phyloP scores from a whole-genome alignment of 2,797 vertebrate species.

The Oreortyx pictus region DNA sequence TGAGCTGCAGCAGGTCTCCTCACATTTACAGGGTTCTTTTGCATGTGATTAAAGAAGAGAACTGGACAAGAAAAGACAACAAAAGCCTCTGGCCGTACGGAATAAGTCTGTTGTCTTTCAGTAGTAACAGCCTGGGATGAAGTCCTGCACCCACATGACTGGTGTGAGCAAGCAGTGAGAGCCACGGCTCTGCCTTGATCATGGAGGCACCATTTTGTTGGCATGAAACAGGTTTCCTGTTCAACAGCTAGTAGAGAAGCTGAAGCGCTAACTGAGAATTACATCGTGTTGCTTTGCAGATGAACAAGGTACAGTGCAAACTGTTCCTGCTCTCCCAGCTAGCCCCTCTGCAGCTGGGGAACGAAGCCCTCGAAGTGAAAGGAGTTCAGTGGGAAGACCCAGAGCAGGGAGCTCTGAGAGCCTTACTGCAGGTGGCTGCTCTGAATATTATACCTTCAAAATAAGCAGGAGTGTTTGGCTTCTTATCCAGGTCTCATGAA shows the following conservation, averaged over 20 bases:
- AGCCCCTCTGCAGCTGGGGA: neutral
- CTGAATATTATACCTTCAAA: neutral
- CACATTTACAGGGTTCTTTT: neutral
- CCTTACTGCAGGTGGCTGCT: neutral
- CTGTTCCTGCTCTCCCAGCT: fast-evolving
- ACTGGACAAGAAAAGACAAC: neutral
- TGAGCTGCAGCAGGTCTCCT: neutral
- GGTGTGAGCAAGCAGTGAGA: neutral
- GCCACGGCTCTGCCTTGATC: neutral
- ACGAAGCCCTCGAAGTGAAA: slow-evolving; percentile 17
- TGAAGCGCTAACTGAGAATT: neutral
- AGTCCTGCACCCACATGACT: neutral
- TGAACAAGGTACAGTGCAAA: neutral
- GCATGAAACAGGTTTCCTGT: slow-evolving; percentile 14
- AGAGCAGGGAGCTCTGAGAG: neutral
- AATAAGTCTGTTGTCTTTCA: neutral
- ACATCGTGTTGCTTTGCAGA: fast-evolving
- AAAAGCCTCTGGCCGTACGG: neutral
- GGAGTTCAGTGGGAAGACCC: neutral
- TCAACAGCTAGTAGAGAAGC: neutral
- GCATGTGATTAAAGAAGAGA: neutral
- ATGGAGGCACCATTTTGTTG: slow-evolving; percentile 4
- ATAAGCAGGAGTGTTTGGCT: fast-evolving
- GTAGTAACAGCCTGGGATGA: neutral
- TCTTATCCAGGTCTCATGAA: neutral